Conservation (phyloP, 2,113 vertebrate genomes). For the Ahaetulla prasina region DNA sequence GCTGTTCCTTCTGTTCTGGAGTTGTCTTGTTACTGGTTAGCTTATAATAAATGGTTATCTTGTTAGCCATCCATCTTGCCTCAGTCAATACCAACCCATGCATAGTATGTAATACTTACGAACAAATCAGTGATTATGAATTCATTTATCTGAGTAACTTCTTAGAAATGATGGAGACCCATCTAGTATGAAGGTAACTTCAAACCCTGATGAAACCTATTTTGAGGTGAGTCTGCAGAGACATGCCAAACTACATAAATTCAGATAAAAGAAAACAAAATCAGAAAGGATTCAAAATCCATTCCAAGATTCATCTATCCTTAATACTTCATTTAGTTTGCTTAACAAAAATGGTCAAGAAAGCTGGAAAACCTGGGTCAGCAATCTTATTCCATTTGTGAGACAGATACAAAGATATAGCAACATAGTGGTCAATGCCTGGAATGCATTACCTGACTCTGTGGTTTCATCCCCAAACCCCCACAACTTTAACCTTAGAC, state of each 20-base stretch:
- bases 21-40: too few relatives aligned
- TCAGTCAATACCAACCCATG: too few relatives aligned
- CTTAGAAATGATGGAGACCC: not conserved
- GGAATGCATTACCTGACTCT: too few relatives aligned
- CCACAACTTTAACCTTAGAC: too few relatives aligned
- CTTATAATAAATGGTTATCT: too few relatives aligned
- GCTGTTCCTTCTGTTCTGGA: too few relatives aligned
- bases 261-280: not conserved
- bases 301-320: not conserved
- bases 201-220: not conserved
- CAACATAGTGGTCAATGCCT: too few relatives aligned
- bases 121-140: not conserved
- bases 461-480: too few relatives aligned
- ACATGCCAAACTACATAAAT: not conserved
- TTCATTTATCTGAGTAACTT: not conserved
- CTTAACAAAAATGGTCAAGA: not conserved
- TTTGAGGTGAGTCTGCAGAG: not conserved
- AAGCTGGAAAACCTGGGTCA: not conserved
- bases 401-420: not conserved
- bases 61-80: too few relatives aligned
- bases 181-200: not conserved
- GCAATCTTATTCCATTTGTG: not conserved
- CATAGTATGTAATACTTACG: too few relatives aligned
- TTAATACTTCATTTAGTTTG: not conserved
- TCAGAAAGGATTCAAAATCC: not conserved